phyloP scores from a whole-genome alignment of 2,113 vertebrate genomes.

The Zapus hudsonius region DNA sequence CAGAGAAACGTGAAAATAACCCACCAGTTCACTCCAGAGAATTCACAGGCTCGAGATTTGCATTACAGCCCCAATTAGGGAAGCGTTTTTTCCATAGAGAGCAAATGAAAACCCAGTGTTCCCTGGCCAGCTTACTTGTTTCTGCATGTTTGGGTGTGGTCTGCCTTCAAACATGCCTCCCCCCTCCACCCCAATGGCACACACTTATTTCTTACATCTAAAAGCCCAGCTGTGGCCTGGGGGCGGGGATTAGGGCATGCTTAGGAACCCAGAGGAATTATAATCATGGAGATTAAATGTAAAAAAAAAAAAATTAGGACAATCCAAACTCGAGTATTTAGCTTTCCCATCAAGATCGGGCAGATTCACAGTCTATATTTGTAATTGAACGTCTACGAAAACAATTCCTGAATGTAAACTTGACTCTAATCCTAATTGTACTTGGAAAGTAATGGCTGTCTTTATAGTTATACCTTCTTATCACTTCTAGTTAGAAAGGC shows the following conservation, averaged over 20 bases:
- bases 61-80: not conserved
- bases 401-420: conserved; percentile 8
- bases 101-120: not conserved
- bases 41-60: not conserved
- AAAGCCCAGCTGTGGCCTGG: not conserved
- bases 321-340: not conserved
- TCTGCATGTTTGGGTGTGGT: not conserved
- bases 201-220: conserved; percentile 9
- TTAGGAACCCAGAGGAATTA: conserved; percentile 1
- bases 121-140: not conserved
- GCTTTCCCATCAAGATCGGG: not conserved
- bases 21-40: not conserved
- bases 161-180: not conserved
- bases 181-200: not conserved
- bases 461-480: conserved; percentile 63
- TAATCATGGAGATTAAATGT: not conserved
- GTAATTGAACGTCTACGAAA: not conserved
- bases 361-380: conserved; percentile 5
- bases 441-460: conserved; percentile 51
- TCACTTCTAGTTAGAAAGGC: conserved; percentile 66
- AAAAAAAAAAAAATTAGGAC: not conserved
- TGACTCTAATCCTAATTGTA: conserved; percentile 33
- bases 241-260: not conserved
- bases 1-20: not conserved
- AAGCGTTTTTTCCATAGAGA: not conserved